These are phyloP conservation scores for Serilophus lunatus DNA, from an alignment of 2,113 vertebrate genomes.

Conservation along the genomic window DNA sequence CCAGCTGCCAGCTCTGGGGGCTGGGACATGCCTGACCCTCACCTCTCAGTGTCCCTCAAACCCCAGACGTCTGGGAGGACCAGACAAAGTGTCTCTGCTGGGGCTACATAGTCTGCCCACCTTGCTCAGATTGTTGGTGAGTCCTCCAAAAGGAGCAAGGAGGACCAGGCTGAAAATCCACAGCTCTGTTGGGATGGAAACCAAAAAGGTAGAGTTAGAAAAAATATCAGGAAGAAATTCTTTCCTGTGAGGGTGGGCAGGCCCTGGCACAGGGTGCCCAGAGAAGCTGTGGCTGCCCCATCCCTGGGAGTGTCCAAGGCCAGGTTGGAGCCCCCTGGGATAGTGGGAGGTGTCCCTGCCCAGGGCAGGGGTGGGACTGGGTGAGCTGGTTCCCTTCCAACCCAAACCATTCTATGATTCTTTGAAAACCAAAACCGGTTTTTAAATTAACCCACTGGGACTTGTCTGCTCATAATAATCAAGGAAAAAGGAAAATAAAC, in stretches of 20 bases:
- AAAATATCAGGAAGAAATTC: background rate
- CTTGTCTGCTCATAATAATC: background rate
- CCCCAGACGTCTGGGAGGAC: background rate
- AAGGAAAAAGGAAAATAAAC: background rate
- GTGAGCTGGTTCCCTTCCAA: background rate
- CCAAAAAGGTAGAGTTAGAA: background rate
- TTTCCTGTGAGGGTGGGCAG: rapidly evolving
- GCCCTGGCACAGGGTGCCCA: background rate
- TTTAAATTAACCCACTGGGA: background rate
- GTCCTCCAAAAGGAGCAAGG: background rate
- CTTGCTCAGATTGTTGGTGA: rapidly evolving
- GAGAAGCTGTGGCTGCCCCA: background rate
- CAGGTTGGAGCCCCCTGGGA: background rate
- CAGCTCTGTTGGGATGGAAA: background rate
- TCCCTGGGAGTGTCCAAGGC: background rate
- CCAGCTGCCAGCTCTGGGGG: background rate
- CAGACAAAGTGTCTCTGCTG: background rate
- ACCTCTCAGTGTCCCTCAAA: background rate
- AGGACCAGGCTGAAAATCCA: background rate
- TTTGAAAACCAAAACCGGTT: background rate
- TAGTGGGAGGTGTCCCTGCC: background rate
- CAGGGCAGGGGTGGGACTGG: background rate
- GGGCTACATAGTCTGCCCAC: background rate
- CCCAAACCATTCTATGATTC: background rate
- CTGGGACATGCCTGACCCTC: background rate